phyloP scores from a whole-genome alignment of 2,113 vertebrate genomes.

The Hucho hucho region DNA sequence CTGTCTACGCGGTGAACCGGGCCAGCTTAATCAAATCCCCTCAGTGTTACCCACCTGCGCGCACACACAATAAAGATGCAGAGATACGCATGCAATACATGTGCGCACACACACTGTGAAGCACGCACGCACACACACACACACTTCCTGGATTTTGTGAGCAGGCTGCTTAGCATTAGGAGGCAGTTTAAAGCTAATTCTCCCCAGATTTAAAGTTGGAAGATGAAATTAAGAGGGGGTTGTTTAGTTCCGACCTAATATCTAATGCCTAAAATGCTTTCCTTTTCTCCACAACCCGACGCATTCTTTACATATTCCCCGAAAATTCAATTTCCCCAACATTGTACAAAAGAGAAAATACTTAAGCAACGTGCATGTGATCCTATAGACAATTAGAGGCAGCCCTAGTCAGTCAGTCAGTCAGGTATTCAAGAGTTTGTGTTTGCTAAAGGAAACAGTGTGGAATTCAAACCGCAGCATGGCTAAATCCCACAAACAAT shows the following conservation, averaged over 20 bases:
- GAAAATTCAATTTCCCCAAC: neutral
- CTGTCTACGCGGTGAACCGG: no score
- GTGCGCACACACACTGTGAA: neutral
- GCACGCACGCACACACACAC: neutral
- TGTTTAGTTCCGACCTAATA: constrained; percentile 2
- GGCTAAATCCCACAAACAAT: constrained; percentile 47
- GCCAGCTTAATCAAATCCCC: no score
- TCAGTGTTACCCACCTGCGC: neutral
- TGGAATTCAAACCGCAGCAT: constrained; percentile 55
- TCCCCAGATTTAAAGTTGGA: constrained; percentile 28
- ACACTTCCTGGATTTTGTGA: neutral
- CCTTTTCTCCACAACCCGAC: neutral
- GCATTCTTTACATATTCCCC: neutral
- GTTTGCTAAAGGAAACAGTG: constrained; percentile 49
- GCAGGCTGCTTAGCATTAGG: constrained; percentile 19
- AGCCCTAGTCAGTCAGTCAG: constrained; percentile 22
- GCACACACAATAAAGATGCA: neutral
- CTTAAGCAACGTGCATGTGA: constrained; percentile 15
- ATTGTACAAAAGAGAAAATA: neutral
- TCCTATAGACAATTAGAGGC: constrained; percentile 52
- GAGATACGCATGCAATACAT: neutral
- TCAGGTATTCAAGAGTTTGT: constrained; percentile 30
- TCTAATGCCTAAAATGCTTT: neutral
- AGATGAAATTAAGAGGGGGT: neutral
- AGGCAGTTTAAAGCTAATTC: constrained; percentile 28